phyloP scores from a whole-genome alignment of 2,888 invertebrate genomes.

The Volucella inanis region DNA sequence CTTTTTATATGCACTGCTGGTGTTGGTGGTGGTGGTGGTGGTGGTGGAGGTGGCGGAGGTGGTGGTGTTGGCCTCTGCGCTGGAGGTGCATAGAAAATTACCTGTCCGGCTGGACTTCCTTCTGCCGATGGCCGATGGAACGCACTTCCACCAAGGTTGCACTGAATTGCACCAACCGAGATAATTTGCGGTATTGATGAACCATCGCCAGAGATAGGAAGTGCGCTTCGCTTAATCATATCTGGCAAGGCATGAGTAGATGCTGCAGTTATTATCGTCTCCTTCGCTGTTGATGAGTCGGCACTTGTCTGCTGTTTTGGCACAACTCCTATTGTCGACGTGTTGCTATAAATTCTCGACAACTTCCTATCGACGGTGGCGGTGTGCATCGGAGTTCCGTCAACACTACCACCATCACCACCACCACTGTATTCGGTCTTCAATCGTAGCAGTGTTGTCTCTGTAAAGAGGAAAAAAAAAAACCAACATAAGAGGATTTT shows the following conservation, averaged over 20 bases:
- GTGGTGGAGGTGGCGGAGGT: slow-evolving; percentile 40
- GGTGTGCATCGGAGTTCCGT: slow-evolving; percentile 43
- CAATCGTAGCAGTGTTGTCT: slow-evolving; percentile 57
- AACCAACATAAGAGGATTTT: slow-evolving; percentile 70
- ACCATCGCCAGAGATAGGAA: slow-evolving; percentile 59
- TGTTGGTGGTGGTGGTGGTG: slow-evolving; percentile 27
- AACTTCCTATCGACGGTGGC: slow-evolving; percentile 61
- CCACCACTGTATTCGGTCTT: slow-evolving; percentile 52
- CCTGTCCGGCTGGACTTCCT: slow-evolving; percentile 79
- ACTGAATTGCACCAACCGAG: slow-evolving; percentile 68
- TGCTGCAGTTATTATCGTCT: slow-evolving; percentile 67
- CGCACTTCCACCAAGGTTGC: slow-evolving; percentile 28
- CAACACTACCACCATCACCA: neutral
- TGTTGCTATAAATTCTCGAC: slow-evolving; percentile 51
- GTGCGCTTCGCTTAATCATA: slow-evolving; percentile 64
- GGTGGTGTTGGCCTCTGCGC: slow-evolving; percentile 76
- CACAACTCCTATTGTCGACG: slow-evolving; percentile 43
- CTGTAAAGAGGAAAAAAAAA: slow-evolving; percentile 56
- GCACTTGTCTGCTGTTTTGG: slow-evolving; percentile 51
- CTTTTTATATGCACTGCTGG: slow-evolving; percentile 75
- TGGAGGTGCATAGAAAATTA: slow-evolving; percentile 83
- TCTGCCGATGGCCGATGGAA: slow-evolving; percentile 78
- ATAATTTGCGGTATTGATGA: slow-evolving; percentile 62
- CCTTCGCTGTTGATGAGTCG: slow-evolving; percentile 38
- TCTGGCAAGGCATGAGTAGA: slow-evolving; percentile 64